phyloP scores from a whole-genome alignment of 2,113 vertebrate genomes.

The Ellobius talpinus region DNA sequence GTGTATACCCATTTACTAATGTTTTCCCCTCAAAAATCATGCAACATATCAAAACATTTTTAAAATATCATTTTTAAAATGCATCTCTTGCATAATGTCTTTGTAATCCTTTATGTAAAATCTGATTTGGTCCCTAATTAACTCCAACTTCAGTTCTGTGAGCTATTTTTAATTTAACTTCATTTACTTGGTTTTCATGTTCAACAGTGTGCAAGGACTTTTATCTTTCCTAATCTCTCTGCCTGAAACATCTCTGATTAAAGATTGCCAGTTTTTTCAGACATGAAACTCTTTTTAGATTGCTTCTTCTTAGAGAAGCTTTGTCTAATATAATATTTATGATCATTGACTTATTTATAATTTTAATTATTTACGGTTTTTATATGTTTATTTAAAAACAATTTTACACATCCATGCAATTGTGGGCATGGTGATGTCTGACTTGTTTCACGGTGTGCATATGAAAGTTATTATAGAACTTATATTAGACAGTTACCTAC shows the following conservation, averaged over 20 bases:
- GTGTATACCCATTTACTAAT: not conserved
- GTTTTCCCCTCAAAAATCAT: not conserved
- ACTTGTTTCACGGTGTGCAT: not conserved
- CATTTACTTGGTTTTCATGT: not conserved
- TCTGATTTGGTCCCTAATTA: not conserved
- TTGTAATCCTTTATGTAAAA: not conserved
- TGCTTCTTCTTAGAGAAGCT: not conserved
- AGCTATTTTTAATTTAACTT: not conserved
- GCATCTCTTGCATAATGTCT: not conserved
- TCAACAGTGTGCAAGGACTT: not conserved
- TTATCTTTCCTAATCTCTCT: not conserved
- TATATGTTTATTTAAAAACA: not conserved
- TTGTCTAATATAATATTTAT: not conserved
- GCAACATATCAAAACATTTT: not conserved
- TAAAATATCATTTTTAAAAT: not conserved
- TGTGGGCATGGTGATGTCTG: not conserved
- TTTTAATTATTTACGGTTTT: not conserved
- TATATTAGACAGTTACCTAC: not conserved
- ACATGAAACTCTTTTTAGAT: not conserved
- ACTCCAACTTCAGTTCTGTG: not conserved
- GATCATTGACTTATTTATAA: not conserved
- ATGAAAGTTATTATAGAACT: not conserved
- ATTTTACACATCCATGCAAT: not conserved
- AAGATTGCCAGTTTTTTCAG: rapidly evolving
- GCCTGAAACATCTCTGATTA: not conserved